A percentile compares a stretch with the other conserved stretches of the same genome.
phyloP scores from a whole-genome alignment of 2,113 vertebrate genomes.

The Corythaixoides concolor region DNA sequence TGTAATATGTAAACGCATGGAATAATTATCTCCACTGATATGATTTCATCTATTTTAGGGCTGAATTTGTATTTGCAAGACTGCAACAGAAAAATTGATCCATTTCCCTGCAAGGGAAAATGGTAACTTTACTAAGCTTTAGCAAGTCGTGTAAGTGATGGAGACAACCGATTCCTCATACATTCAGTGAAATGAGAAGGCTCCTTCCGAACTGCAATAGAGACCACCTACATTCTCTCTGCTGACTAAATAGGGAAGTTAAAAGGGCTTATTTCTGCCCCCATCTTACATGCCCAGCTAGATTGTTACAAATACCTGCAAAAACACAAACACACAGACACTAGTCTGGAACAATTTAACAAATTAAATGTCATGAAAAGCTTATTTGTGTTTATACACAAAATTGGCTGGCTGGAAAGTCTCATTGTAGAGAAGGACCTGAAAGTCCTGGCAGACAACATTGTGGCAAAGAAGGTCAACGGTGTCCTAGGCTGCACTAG shows the following conservation, averaged over 20 bases:
- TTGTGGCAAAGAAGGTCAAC: accelerated
- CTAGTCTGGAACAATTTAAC: neutral
- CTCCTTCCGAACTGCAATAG: neutral
- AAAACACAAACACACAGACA: neutral
- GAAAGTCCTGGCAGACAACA: neutral
- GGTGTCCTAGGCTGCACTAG: neutral
- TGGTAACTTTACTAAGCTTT: neutral
- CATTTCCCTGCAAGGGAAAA: neutral
- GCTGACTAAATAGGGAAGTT: neutral
- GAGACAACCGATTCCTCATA: neutral
- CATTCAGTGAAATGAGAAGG: neutral
- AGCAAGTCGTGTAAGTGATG: neutral
- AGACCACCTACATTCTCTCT: neutral
- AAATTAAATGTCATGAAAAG: neutral
- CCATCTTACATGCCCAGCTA: neutral
- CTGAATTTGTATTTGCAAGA: neutral
- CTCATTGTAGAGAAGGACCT: neutral
- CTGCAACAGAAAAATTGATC: neutral
- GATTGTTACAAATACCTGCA: neutral
- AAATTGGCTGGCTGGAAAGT: neutral
- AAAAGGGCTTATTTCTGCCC: neutral
- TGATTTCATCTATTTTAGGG: neutral
- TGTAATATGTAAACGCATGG: neutral
- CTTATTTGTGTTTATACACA: neutral
- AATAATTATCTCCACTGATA: neutral